These are phyloP conservation scores for Amphipoea lucens DNA, from an alignment of 2,888 invertebrate species.

Conservation along the genomic window DNA sequence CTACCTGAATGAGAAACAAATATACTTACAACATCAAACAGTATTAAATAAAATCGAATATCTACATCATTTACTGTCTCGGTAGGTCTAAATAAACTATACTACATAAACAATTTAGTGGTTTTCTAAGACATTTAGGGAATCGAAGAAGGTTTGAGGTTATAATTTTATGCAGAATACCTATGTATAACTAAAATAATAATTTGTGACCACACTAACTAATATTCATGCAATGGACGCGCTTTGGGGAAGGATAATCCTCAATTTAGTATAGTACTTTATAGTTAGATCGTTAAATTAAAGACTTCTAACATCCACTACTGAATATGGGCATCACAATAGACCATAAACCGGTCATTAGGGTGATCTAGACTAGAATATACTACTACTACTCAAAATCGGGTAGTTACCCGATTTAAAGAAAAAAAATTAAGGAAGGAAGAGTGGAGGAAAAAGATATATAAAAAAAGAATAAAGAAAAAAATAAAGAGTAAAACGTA, in stretches of 20 bases:
- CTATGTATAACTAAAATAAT: neutral
- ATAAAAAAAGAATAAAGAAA: too few relatives aligned
- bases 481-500: too few relatives aligned
- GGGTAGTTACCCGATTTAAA: neutral
- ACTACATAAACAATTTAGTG: neutral
- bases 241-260: neutral
- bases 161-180: neutral
- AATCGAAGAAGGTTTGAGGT: neutral
- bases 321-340: neutral
- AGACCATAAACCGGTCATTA: neutral
- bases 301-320: neutral
- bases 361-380: neutral
- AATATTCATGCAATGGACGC: constrained; percentile 5
- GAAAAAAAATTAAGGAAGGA: neutral
- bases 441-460: neutral
- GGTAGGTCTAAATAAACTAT: neutral
- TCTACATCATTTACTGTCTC: neutral
- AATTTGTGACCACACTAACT: constrained; percentile 32
- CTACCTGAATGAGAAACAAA: neutral
- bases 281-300: neutral
- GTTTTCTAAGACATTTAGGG: neutral
- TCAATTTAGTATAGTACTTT: neutral
- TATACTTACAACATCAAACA: neutral
- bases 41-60: neutral
- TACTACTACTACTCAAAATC: neutral